Percentiles rank a stretch among this genome's conserved stretches.
These are phyloP conservation scores for Mechanitis messenoides DNA, from an alignment of 2,888 invertebrate species.

Conservation along the genomic window DNA sequence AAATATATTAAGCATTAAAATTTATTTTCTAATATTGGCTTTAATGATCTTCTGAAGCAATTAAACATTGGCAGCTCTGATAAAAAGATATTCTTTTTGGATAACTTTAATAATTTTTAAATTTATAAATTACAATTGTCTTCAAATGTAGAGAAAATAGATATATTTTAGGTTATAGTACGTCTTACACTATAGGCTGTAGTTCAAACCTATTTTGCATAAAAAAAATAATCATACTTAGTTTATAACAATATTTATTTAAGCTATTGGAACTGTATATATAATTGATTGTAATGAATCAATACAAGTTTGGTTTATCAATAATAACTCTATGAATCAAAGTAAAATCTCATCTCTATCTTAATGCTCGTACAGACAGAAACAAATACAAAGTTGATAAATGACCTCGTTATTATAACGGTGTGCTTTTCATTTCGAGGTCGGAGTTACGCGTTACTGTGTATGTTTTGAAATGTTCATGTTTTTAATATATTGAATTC, in stretches of 20 bases:
- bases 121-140: slow-evolving; percentile 4
- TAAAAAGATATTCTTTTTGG: slow-evolving; percentile 15
- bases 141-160: too few species aligned
- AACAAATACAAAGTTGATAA: slow-evolving; percentile 70
- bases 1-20: not conserved
- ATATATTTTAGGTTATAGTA: too few species aligned
- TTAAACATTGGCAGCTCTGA: slow-evolving; percentile 8
- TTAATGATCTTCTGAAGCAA: slow-evolving; percentile 12
- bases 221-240: too few species aligned
- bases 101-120: slow-evolving; percentile 10
- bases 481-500: slow-evolving; percentile 33
- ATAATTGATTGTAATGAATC: slow-evolving; percentile 27
- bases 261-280: slow-evolving; percentile 29
- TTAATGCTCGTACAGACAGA: slow-evolving; percentile 54
- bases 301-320: slow-evolving; percentile 30
- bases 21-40: slow-evolving; percentile 14
- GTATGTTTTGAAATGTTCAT: slow-evolving; percentile 37
- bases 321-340: slow-evolving; percentile 33
- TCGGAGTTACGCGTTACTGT: slow-evolving; percentile 61
- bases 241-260: slow-evolving; percentile 19
- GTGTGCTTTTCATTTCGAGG: slow-evolving; percentile 71
- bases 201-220: too few species aligned
- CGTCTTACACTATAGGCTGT: too few species aligned
- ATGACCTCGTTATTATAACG: slow-evolving; percentile 74
- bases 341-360: slow-evolving; percentile 44